Conservation (phyloP, 1,140 invertebrate species). For the Pararge aegeria region DNA sequence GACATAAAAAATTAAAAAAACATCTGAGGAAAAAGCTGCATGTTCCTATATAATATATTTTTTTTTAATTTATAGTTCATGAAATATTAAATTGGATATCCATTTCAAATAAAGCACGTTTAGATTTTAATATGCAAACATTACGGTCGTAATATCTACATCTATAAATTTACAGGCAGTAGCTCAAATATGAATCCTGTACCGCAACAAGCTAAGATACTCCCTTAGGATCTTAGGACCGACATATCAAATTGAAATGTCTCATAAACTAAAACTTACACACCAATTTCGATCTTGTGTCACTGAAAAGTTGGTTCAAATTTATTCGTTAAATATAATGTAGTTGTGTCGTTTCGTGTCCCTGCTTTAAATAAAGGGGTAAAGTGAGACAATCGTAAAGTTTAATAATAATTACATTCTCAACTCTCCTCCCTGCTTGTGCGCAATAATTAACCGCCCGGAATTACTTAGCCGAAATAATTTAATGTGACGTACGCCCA, state of each 20-base stretch:
- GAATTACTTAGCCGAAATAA: constrained; percentile 79
- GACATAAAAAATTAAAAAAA: no score
- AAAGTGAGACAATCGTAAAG: constrained; percentile 80
- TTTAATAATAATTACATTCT: constrained; percentile 80
- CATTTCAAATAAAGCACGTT: neutral
- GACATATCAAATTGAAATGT: constrained; percentile 35
- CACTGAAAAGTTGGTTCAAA: constrained; percentile 24
- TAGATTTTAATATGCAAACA: neutral
- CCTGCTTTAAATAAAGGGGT: constrained; percentile 59
- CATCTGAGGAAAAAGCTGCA: no score
- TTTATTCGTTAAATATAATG: constrained; percentile 23
- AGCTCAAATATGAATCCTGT: constrained; percentile 73
- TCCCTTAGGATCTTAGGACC: constrained; percentile 69
- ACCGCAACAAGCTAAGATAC: constrained; percentile 73
- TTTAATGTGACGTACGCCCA: constrained; percentile 73
- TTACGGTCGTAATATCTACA: constrained; percentile 17
- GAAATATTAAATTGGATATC: neutral
- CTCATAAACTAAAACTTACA: constrained; percentile 20
- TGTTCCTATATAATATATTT: no score
- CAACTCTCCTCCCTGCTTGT: constrained; percentile 74
- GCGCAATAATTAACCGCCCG: constrained; percentile 78
- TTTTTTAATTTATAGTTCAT: neutral
- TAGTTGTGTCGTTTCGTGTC: constrained; percentile 35
- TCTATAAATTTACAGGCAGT: constrained; percentile 53
- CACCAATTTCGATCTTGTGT: constrained; percentile 40